phyloP scores from a whole-genome alignment of 2,888 invertebrate species.

The Hyposoter dolosus region DNA sequence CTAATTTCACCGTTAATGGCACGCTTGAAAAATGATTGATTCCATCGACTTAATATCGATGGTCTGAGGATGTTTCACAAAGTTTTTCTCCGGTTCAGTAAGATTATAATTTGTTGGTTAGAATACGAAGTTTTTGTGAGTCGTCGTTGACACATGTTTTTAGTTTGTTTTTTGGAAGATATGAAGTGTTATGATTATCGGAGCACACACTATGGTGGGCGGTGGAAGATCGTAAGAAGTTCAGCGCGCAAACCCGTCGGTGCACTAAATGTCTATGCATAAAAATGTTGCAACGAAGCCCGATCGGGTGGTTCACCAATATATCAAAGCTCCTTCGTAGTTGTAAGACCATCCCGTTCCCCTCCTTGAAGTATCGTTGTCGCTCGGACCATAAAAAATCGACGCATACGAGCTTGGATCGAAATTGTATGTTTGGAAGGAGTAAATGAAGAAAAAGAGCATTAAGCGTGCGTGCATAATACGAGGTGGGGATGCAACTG shows the following conservation, averaged over 20 bases:
- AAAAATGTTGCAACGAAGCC: constrained; percentile 76
- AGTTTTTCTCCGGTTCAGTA: neutral
- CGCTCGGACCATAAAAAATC: constrained; percentile 1
- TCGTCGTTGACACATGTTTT: neutral
- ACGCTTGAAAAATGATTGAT: neutral
- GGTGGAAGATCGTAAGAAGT: constrained; percentile 59
- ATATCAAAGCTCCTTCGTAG: constrained; percentile 21
- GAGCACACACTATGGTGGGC: constrained; percentile 31
- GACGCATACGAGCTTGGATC: neutral
- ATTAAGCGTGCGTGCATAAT: constrained; percentile 5
- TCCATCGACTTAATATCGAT: neutral
- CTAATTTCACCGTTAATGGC: neutral
- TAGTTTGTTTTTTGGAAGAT: neutral
- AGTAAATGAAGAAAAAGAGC: constrained; percentile 19
- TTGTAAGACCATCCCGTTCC: constrained; percentile 9
- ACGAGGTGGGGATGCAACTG: constrained; percentile 47
- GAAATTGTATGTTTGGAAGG: constrained; percentile 25
- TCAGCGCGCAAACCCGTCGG: constrained; percentile 71
- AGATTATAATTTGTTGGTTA: neutral
- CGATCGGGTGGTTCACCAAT: constrained; percentile 58
- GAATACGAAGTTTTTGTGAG: neutral
- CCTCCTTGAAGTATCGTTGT: constrained; percentile 12
- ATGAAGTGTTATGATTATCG: constrained; percentile 26
- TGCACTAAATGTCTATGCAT: constrained; percentile 80
- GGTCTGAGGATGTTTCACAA: neutral